These are phyloP conservation scores for Pelecanoides urinatrix DNA, from an alignment of 2,113 vertebrate genomes.

Conservation along the genomic window DNA sequence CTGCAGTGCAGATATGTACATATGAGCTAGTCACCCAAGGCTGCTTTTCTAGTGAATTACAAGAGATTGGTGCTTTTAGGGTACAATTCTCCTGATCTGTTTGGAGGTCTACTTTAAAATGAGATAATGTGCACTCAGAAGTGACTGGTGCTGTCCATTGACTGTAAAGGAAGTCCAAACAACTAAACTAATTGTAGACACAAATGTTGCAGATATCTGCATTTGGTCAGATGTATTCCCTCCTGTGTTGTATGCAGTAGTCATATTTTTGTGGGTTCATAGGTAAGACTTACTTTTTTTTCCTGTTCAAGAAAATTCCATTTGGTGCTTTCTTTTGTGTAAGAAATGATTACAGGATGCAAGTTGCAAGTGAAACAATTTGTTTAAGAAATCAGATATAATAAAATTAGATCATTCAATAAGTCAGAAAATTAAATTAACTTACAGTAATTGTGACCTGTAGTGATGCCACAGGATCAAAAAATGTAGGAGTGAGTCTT, in stretches of 20 bases:
- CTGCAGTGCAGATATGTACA: not conserved
- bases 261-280: not conserved
- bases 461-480: not conserved
- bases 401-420: not conserved
- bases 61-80: not conserved
- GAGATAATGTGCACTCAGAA: not conserved
- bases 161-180: not conserved
- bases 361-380: not conserved
- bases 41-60: not conserved
- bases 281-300: not conserved
- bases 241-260: not conserved
- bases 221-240: not conserved
- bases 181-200: not conserved
- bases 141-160: not conserved
- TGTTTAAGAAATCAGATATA: not conserved
- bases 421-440: not conserved
- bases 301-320: not conserved
- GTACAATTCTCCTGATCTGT: not conserved
- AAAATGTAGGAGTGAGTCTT: not conserved
- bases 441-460: not conserved
- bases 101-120: not conserved
- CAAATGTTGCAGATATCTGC: not conserved
- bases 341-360: not conserved
- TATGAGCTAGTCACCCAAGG: not conserved
- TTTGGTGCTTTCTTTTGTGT: not conserved